A percentile compares a stretch with the other conserved stretches of the same genome.
phyloP scores from a whole-genome alignment of 1,140 invertebrate genomes.

The Pseudomyrmex concolor region DNA sequence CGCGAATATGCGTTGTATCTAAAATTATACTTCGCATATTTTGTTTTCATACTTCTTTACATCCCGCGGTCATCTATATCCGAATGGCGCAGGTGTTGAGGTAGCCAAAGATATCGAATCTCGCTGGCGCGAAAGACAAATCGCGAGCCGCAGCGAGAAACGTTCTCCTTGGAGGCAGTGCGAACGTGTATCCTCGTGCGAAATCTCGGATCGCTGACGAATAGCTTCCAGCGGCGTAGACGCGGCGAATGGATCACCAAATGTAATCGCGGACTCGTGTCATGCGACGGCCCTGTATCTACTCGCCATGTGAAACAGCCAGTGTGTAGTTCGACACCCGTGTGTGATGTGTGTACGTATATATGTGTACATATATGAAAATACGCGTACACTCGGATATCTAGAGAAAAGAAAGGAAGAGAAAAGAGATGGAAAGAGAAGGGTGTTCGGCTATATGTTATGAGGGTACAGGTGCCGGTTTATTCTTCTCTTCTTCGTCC shows the following conservation, averaged over 20 bases:
- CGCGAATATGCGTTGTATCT: background rate
- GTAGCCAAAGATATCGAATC: conserved; percentile 65
- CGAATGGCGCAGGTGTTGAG: conserved; percentile 6
- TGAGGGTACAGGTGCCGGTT: conserved; percentile 76
- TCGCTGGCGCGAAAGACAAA: conserved; percentile 68
- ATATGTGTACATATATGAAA: too few species aligned
- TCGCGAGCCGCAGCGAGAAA: conserved; percentile 66
- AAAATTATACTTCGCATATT: background rate
- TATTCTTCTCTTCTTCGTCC: conserved; percentile 61
- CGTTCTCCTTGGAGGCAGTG: conserved; percentile 67
- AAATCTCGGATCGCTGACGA: conserved; percentile 68
- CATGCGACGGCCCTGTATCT: conserved; percentile 64
- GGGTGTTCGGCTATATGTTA: conserved; percentile 62
- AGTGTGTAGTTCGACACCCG: conserved; percentile 65
- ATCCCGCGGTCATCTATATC: background rate
- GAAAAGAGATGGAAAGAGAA: conserved; percentile 6
- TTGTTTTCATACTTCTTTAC: background rate
- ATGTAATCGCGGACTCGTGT: conserved; percentile 52
- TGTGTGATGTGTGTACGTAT: conserved; percentile 57
- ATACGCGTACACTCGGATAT: conserved; percentile 49
- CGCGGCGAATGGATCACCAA: conserved; percentile 14
- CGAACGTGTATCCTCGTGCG: conserved; percentile 64
- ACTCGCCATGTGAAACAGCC: conserved; percentile 66
- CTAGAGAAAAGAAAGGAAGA: conserved; percentile 24
- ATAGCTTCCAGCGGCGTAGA: conserved; percentile 64